Conservation (phyloP, 2,888 invertebrate species). For the Exocentrus adspersus region DNA sequence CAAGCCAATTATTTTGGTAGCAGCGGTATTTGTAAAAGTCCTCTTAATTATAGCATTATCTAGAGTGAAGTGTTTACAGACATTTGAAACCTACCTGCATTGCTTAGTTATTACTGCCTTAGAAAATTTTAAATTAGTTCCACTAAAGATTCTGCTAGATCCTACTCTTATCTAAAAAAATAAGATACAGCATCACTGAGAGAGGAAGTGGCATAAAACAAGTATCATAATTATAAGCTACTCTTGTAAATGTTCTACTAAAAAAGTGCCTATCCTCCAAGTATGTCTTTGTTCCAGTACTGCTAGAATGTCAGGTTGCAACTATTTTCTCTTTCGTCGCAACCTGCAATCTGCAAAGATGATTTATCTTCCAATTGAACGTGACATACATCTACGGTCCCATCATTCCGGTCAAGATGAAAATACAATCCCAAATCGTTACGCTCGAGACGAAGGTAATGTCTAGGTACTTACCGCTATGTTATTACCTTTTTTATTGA, state of each 20-base stretch:
- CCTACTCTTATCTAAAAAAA: no score
- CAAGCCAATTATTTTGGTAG: slow-evolving; percentile 6
- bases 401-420: slow-evolving; percentile 30
- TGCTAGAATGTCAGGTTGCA: neutral
- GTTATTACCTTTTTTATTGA: slow-evolving; percentile 46
- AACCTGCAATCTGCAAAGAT: slow-evolving; percentile 21
- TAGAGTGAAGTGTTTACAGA: neutral
- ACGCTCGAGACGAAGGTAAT: slow-evolving; percentile 38
- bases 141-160: no score
- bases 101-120: no score
- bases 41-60: slow-evolving; percentile 2
- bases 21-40: neutral
- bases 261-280: no score
- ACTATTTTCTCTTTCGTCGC: slow-evolving; percentile 16
- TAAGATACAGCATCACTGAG: no score
- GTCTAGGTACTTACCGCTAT: slow-evolving; percentile 47
- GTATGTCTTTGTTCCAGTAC: neutral
- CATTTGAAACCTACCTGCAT: neutral
- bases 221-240: no score
- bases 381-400: slow-evolving; percentile 22
- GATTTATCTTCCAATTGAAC: slow-evolving; percentile 24
- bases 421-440: slow-evolving; percentile 44
- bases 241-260: no score
- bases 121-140: no score
- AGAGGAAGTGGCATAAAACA: no score